Evolutionary conservation across 1,140 invertebrate genomes (phyloP), one percentile per base, ranked within the genome.

Genomic region (Drosophila repletoides): DNA sequence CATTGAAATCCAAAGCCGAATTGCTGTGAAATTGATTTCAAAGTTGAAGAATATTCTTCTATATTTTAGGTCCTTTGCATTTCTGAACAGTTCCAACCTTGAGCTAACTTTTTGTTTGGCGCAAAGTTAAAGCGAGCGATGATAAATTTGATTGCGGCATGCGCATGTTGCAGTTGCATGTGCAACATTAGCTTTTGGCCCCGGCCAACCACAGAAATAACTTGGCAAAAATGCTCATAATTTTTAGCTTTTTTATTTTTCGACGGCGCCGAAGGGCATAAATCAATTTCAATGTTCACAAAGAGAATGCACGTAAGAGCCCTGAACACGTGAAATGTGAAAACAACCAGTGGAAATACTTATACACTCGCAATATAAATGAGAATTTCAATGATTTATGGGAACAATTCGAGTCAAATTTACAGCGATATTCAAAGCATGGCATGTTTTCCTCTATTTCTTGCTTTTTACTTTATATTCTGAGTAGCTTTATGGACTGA

Each of bases 81-180:
- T n/a, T n/a, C n/a, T n/a, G n/a, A n/a, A 40, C 19, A 17, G 19
- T 17, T 40, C 24, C 48, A 66, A 33, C 14, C 36, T 45, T 63
- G 48, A 40, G 48, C 49, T 43, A 49, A 12, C 14, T 15, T 38
- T 64, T 46, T 58, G 49, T 33, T 55, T 34, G n/a, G 9, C 10
- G 36, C 19, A 26, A 45, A 34, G 41, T 34, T 22, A 28, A 24
- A 26, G 1, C 43, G 22, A 14, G 14, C 10, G 17, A 49, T 74
- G 71, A 80, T 79, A 81, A 71, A 80, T 80, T 67, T 58, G 67
- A 76, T 63, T 80, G 76, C 67, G 67, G 59, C 76, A 81, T 76
- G 72, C 69, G 72, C 67, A 36, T 63, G 45, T 68, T 33, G 68
- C 52, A 28, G 26, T 73, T 38, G 72, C 64, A 63, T 69, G 55